Evolutionary conservation across 2,888 invertebrate species (phyloP).

Genomic region (Luperina nickerlii): DNA sequence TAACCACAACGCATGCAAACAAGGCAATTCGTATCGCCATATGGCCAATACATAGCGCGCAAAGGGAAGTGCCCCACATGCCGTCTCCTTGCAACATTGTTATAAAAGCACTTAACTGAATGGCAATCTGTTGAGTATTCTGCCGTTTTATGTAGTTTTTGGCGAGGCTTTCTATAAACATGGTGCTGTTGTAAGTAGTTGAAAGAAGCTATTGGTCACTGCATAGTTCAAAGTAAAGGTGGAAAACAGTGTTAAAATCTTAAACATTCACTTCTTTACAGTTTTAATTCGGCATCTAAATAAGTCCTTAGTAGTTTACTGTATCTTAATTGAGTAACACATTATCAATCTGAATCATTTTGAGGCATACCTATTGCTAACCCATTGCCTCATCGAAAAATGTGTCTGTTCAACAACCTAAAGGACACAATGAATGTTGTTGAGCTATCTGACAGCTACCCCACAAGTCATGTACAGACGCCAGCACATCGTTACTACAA

Average conservation of each 20-base stretch:
- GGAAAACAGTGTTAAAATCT: background rate
- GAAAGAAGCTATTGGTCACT: background rate
- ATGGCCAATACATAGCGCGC: slow-evolving; percentile 40
- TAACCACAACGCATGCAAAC: slow-evolving; percentile 3
- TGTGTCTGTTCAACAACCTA: background rate
- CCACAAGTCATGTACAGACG: no score
- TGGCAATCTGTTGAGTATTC: slow-evolving; percentile 42
- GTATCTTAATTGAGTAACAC: no score
- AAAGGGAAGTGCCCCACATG: slow-evolving; percentile 44
- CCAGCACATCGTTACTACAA: no score
- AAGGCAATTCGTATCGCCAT: slow-evolving; percentile 34
- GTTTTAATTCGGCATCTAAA: background rate
- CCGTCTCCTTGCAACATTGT: slow-evolving; percentile 18
- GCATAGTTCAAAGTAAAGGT: background rate
- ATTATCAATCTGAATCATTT: no score
- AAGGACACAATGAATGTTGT: background rate
- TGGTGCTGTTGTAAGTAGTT: background rate
- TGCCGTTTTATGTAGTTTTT: background rate
- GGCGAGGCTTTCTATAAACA: background rate
- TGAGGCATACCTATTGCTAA: no score
- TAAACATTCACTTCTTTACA: background rate
- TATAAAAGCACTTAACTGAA: slow-evolving; percentile 27
- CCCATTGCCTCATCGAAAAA: background rate
- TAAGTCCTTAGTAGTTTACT: background rate
- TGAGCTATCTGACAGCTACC: no score